These are phyloP conservation scores for Therioaphis trifolii DNA, from an alignment of 2,888 invertebrate genomes.

Conservation along the genomic window DNA sequence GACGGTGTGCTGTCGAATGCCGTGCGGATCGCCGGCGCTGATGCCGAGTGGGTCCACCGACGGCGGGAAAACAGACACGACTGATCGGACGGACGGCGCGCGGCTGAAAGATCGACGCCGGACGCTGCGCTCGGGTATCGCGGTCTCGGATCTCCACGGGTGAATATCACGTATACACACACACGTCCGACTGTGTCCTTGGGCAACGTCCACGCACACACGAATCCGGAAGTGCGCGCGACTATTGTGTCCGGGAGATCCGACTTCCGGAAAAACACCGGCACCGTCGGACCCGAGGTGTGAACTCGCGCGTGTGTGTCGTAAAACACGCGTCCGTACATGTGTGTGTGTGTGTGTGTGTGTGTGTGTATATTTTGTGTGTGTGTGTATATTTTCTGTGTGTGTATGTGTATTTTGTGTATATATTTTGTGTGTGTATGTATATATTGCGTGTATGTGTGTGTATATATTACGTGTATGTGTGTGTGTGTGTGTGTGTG, in stretches of 20 bases:
- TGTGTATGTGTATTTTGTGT: too few species aligned
- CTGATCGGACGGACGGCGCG: conserved; percentile 25
- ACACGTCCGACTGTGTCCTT: too few species aligned
- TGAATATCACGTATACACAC: background rate
- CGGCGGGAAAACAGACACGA: background rate
- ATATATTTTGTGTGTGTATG: too few species aligned
- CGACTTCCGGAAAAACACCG: conserved; percentile 54
- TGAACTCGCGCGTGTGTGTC: background rate
- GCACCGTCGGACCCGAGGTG: conserved; percentile 25
- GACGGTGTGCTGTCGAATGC: too few species aligned
- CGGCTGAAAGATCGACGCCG: conserved; percentile 27
- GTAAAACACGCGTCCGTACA: too few species aligned
- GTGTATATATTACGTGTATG: background rate
- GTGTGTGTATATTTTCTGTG: background rate
- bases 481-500: background rate
- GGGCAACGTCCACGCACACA: conserved; percentile 34
- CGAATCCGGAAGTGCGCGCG: conserved; percentile 47
- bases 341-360: background rate
- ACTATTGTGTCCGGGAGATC: conserved; percentile 40
- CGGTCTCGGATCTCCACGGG: background rate
- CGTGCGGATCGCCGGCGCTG: too few species aligned
- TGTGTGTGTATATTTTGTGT: background rate
- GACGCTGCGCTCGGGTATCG: conserved; percentile 11
- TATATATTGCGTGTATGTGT: too few species aligned
- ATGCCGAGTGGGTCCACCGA: too few species aligned